These are phyloP conservation scores for Bothrops jararaca DNA, from an alignment of 2,113 vertebrate species.

Conservation along the genomic window DNA sequence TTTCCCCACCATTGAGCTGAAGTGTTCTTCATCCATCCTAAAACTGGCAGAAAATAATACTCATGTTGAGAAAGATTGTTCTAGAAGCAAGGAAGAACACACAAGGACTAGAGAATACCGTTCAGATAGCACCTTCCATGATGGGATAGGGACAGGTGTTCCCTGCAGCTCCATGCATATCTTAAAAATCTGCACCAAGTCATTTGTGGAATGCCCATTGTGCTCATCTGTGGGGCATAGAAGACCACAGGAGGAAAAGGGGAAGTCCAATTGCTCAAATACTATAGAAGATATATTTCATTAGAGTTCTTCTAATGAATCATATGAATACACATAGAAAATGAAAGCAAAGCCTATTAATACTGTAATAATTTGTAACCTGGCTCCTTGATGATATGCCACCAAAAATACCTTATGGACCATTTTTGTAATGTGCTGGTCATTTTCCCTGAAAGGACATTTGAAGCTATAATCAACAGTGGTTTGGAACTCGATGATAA, in stretches of 20 bases:
- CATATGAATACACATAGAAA: not conserved
- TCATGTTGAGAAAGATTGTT: not conserved
- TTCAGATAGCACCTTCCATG: not conserved
- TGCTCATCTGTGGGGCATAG: too few relatives aligned
- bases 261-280: not conserved
- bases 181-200: not conserved
- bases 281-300: not conserved
- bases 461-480: rapidly evolving
- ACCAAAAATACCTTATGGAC: not conserved
- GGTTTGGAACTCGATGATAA: rapidly evolving
- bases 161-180: not conserved
- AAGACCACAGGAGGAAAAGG: not conserved
- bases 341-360: not conserved
- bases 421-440: not conserved
- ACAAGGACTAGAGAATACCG: not conserved
- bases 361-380: not conserved
- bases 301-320: not conserved
- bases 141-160: not conserved
- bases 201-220: not conserved
- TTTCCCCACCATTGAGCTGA: too few relatives aligned
- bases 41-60: not conserved
- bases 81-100: not conserved
- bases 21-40: not conserved
- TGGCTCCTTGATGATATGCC: not conserved
- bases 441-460: not conserved